Base-by-base conservation (phyloP, 2,797 vertebrate genomes). In the Varecia variegata region DNA sequence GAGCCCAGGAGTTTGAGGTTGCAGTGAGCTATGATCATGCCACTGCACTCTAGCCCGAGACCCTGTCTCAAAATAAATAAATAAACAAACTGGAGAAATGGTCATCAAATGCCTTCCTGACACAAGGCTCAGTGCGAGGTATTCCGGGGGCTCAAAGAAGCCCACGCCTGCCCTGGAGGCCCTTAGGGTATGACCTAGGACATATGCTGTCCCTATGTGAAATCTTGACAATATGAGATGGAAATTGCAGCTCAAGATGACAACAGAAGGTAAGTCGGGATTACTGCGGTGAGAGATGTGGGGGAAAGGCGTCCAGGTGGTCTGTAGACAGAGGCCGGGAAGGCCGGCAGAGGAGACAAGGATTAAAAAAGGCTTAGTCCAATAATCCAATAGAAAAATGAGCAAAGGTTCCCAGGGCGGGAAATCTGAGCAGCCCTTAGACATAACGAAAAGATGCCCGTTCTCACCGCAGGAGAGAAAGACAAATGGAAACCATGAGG, bases 311-410 rank as follows among this genome's bases (percentile, higher is more conserved):
- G 7, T 27, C 60, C 77, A 40, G 60, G 88, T 54, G 88, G 68
- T 52, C 56, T 27, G 23, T 1, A 7, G 73, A 15, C 58, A 25
- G 43, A 27, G 20, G 35, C 3, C 4, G 0, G 4, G 17, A 74
- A 68, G 43, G 74, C 17, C 23, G 0, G 20, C 2, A 45, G 47
- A 40, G 21, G 27, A 60, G 67, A 50, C 5, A 40, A 76, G 71
- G 54, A 43, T 88, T 54, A 43, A 83, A 71, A 62, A 60, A 32
- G 76, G 62, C 62, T 77, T 50, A 71, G 70, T 43, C 32, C n/a
- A 27, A n/a, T 40, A 65, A 65, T 50, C 70, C 45, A 47, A 23
- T 4, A 62, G 86, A 21, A 77, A 77, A 43, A 56, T 4, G n/a
- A 50, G 87, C 74, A 40, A 32, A 76, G 35, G 11, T 12, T 85